Percentiles rank a stretch among this genome's conserved stretches.
Conservation (phyloP, 2,113 vertebrate genomes). For the Turnix velox region DNA sequence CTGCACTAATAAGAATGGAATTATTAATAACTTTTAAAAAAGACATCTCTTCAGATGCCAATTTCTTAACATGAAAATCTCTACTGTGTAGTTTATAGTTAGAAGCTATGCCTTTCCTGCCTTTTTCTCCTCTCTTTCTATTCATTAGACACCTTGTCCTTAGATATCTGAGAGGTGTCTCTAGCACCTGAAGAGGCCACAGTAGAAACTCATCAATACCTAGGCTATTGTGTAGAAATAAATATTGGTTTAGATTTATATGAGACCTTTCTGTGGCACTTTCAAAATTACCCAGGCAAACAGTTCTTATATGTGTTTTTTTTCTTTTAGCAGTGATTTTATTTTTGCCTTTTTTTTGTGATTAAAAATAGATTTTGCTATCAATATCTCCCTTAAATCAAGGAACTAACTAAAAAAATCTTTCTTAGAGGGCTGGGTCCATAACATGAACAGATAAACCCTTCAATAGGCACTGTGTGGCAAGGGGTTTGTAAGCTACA, state of each 20-base stretch:
- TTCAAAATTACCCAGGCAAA: not conserved
- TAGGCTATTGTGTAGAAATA: not conserved
- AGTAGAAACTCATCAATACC: not conserved
- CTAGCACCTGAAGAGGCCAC: not conserved
- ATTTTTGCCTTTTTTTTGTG: not conserved
- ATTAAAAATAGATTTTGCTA: not conserved
- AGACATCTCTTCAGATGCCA: not conserved
- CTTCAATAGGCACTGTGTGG: not conserved
- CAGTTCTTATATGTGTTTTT: fast-evolving
- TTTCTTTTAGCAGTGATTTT: not conserved
- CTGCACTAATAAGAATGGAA: not conserved
- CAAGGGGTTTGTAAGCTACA: not conserved
- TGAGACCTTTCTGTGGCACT: not conserved
- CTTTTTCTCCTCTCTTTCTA: no score
- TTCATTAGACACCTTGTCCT: not conserved
- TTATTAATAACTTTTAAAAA: not conserved
- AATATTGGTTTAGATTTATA: not conserved
- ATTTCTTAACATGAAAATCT: not conserved
- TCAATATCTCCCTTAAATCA: not conserved
- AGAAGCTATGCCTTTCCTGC: not conserved
- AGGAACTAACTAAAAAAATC: not conserved
- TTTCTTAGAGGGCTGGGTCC: not conserved
- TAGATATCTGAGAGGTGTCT: not conserved
- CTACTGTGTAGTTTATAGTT: not conserved
- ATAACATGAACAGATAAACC: not conserved